phyloP scores from a whole-genome alignment of 2,113 vertebrate species.

The Malurus melanocephalus region DNA sequence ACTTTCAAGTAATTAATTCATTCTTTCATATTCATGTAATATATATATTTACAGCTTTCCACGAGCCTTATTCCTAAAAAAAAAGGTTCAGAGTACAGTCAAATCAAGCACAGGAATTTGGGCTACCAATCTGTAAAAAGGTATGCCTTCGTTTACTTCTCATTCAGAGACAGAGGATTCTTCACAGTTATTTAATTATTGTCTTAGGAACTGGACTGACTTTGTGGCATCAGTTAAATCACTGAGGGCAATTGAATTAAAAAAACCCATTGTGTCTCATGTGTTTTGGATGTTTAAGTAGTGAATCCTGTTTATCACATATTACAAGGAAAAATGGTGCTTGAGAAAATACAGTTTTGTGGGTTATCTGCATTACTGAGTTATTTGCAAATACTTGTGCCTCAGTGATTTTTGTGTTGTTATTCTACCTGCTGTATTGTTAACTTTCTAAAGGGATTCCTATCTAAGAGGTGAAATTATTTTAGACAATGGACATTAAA shows the following conservation, averaged over 20 bases:
- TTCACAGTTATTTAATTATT: background rate
- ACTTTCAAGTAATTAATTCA: background rate
- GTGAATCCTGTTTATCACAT: background rate
- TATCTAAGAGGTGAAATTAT: constrained; percentile 12
- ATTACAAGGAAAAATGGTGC: constrained; percentile 22
- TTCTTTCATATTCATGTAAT: background rate
- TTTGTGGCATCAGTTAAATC: background rate
- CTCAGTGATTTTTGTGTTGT: constrained; percentile 5
- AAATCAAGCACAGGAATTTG: background rate
- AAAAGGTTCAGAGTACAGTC: background rate
- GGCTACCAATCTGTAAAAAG: background rate
- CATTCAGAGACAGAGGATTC: background rate
- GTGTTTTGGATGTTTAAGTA: background rate
- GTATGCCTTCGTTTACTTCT: background rate
- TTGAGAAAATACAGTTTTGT: constrained; percentile 20
- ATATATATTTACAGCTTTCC: background rate
- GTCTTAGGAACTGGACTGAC: background rate
- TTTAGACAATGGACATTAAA: constrained; percentile 27
- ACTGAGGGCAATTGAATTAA: background rate
- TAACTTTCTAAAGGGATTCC: constrained; percentile 55
- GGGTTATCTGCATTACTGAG: background rate
- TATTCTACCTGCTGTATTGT: constrained; percentile 6
- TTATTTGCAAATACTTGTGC: constrained; percentile 1
- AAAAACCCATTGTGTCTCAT: background rate
- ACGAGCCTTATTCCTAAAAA: background rate